A percentile compares a stretch with the other conserved stretches of the same genome.
Evolutionary conservation across 2,113 vertebrate genomes (phyloP).

Genomic region (Pachypanchax playfairii): DNA sequence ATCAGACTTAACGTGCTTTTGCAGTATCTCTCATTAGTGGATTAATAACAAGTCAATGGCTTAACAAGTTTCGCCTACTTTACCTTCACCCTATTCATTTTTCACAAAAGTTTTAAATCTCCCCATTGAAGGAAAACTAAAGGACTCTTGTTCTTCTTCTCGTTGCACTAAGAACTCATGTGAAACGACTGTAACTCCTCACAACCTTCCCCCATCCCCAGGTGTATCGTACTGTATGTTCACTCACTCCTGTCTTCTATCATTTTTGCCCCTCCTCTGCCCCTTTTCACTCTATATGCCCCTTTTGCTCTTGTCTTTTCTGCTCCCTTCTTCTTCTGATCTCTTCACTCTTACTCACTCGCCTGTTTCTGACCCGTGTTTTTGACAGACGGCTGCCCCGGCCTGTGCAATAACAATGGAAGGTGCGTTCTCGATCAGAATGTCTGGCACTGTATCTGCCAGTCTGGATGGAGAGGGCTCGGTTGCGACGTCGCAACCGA

Average conservation of each 20-base stretch:
- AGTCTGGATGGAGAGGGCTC: slow-evolving; percentile 96
- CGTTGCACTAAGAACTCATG: slow-evolving; percentile 81
- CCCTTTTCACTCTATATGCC: slow-evolving; percentile 51
- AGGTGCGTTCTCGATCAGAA: slow-evolving; percentile 96
- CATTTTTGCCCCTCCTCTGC: slow-evolving; percentile 55
- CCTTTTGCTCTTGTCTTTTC: slow-evolving; percentile 75
- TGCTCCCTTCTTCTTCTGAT: slow-evolving; percentile 75
- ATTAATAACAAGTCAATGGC: slow-evolving; percentile 19
- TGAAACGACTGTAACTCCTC: slow-evolving; percentile 92
- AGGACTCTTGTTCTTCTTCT: too few relatives aligned
- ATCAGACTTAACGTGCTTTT: too few relatives aligned
- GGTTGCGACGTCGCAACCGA: slow-evolving; percentile 98
- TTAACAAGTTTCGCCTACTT: slow-evolving; percentile 10
- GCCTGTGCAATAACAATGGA: slow-evolving; percentile 97
- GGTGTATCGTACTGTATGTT: slow-evolving; percentile 81
- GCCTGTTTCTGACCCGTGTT: slow-evolving; percentile 61
- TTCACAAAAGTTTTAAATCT: neutral
- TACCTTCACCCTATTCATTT: neutral
- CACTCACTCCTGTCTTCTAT: slow-evolving; percentile 67
- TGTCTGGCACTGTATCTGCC: slow-evolving; percentile 98
- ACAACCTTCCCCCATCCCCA: slow-evolving; percentile 67
- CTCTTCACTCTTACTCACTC: slow-evolving; percentile 25
- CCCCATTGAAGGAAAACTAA: too few relatives aligned
- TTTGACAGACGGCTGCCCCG: slow-evolving; percentile 95
- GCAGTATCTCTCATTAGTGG: slow-evolving; percentile 6